phyloP scores from a whole-genome alignment of 2,113 vertebrate species.

The Blennius ocellaris region DNA sequence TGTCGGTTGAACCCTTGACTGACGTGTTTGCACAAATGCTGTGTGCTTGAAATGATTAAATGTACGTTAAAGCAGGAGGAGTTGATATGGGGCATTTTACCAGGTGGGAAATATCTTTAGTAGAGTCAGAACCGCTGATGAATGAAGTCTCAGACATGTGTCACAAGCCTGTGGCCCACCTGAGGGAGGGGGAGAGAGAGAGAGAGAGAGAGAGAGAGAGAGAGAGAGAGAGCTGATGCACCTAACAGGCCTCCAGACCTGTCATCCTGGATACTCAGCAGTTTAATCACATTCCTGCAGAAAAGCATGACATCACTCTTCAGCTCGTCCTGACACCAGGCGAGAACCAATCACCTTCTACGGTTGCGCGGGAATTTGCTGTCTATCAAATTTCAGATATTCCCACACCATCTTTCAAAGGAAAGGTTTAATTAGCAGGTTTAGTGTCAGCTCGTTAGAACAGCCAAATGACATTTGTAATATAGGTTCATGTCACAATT shows the following conservation, averaged over 20 bases:
- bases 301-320: constrained; percentile 55
- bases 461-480: neutral
- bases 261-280: constrained; percentile 37
- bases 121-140: constrained; percentile 48
- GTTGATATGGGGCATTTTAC: constrained; percentile 9
- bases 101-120: constrained; percentile 45
- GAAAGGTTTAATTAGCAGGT: constrained; percentile 5
- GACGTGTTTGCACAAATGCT: neutral
- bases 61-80: neutral
- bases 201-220: too few relatives aligned
- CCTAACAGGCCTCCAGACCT: neutral
- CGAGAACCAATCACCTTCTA: neutral
- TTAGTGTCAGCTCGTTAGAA: neutral
- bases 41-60: neutral
- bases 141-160: constrained; percentile 36
- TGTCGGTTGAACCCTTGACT: neutral
- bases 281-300: constrained; percentile 46
- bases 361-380: constrained; percentile 8
- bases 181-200: constrained; percentile 1
- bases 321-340: neutral
- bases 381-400: constrained; percentile 14
- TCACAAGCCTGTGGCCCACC: constrained; percentile 13
- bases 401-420: neutral
- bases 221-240: neutral
- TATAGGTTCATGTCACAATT: neutral